These are phyloP conservation scores for Trichopria drosophilae DNA, from an alignment of 2,888 invertebrate genomes.

Conservation along the genomic window DNA sequence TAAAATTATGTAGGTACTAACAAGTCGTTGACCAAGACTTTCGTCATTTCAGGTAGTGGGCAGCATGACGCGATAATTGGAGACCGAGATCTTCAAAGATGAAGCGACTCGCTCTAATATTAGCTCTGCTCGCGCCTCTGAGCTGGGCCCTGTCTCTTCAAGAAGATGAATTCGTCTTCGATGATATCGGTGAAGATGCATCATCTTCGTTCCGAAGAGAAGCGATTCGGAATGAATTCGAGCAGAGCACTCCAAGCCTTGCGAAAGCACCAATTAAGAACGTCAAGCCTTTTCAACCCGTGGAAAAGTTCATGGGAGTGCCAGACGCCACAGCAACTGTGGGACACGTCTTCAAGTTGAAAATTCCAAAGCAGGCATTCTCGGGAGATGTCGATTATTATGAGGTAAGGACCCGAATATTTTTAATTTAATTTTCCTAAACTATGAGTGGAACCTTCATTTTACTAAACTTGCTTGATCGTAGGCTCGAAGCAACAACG, in stretches of 20 bases:
- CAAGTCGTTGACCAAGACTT: too few species aligned
- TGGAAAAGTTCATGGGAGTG: slow-evolving; percentile 59
- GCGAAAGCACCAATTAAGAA: slow-evolving; percentile 6
- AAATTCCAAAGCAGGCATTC: slow-evolving; percentile 73
- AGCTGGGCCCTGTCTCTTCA: slow-evolving; percentile 37
- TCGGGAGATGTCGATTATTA: slow-evolving; percentile 69
- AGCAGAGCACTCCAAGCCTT: background rate
- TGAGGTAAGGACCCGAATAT: too few species aligned
- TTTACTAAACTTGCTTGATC: slow-evolving; percentile 3
- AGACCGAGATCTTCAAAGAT: slow-evolving; percentile 43
- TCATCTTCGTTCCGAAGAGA: slow-evolving; percentile 21
- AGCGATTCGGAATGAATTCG: slow-evolving; percentile 21
- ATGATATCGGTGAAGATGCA: slow-evolving; percentile 51
- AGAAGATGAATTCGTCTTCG: slow-evolving; percentile 56
- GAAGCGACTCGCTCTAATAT: slow-evolving; percentile 43
- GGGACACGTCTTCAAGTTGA: slow-evolving; percentile 74
- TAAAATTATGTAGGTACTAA: too few species aligned
- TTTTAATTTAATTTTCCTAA: too few species aligned
- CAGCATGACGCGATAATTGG: slow-evolving; percentile 54
- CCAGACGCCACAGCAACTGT: slow-evolving; percentile 68
- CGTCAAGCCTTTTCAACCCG: slow-evolving; percentile 29
- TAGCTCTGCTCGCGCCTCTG: slow-evolving; percentile 12
- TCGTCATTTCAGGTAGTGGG: too few species aligned
- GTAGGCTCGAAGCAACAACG: slow-evolving; percentile 38
- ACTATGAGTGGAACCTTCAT: background rate